Base-by-base conservation (phyloP, 92 coral and sea anemone genomes). In the Phenganax marumi region DNA sequence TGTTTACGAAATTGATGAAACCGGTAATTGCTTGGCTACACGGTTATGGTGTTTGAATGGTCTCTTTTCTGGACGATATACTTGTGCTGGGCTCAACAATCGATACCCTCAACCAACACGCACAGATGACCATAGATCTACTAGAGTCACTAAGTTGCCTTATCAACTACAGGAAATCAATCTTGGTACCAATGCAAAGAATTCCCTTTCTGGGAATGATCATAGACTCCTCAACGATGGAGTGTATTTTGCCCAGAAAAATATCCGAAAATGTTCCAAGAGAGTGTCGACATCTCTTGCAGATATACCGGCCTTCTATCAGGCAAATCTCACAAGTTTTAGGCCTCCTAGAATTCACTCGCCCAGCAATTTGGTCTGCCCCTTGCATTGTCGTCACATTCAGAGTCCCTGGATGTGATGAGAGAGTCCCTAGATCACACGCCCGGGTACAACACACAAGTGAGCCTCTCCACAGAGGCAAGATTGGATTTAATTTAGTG, bases 1-100 rank as follows among this genome's bases (percentile, higher is more conserved):
- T 78, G 8, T 77, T 85, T 47, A 77, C 88, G 55, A 85, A 77
- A 50, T 52, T 77, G 0, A 6, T 68, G 64, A 85, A 77, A 65
- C 85, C 89, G 7, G 89, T 82, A 8, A 68, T 85, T 10, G 89
- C 89, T 13, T 75, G 72, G 70, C 83, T 81, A 47, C 80, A 80
- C 11, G 77, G 63, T 75, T 62, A 86, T 23, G 86, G 70, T 17
- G 60, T 81, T 14, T 82, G 86, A 22, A 46, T 86, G 50, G 24
- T 81, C 43, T 82, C 76, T 12, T 87, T 72, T 26, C 74, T 87
- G 77, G 90, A 87, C 87, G 90, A 82, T 54, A 55, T 80, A 51
- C 89, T 86, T 63, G 66, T 86, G 49, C 17, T 87, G 52, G 84
- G 79, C 39, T 47, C 57, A 47, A 65, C 74, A 77, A 58, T 50